Evolutionary conservation across 2,113 vertebrate species (phyloP), one percentile per base, ranked within the genome.

Genomic region (Charadrius vociferus): DNA sequence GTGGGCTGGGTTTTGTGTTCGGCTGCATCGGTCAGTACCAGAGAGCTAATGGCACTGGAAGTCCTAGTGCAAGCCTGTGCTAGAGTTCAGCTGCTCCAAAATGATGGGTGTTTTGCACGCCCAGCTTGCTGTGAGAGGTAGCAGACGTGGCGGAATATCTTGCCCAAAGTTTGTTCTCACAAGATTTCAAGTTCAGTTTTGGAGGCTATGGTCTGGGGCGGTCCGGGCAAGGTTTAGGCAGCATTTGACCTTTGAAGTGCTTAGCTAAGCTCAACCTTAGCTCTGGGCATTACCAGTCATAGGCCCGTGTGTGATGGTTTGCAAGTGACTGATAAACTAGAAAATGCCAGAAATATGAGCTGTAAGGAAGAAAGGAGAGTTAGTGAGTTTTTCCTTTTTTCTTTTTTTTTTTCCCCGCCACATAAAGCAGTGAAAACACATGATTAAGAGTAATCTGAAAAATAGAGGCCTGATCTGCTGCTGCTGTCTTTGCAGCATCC

Each of bases 281-380:
- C 81, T 72, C 53, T 36, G 65, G 39, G 29, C 47, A 4, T n/a
- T 27, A 14, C 18, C 13, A 21, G 50, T 7, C 10, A 7, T 23
- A 7, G 0, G 0, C 52, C 49, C 3, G 0, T 27, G 39, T 49
- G 17, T 17, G 21, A 10, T 8, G 23, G n/a, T 21, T 56, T 27
- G 36, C 20, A 41, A 52, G 56, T 30, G 23, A 70, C 30, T 22
- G 52, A 32, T 30, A 65, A 70, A 67, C 21, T 63, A 52, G 36
- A 53, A 70, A 49, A 82, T 26, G 26, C 19, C 47, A 73, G 30
- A 53, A 47, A 21, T 14, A 12, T 2, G 36, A 50, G 20, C 39
- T 56, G 45, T n/a, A 22, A 59, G 32, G 32, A 43, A 61, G 36
- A 55, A 43, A 43, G 37, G 39, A 55, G 14, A 12, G 55, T 62